Evolutionary conservation across 2,113 vertebrate species (phyloP).

Genomic region (Emydocephalus ijimae): DNA sequence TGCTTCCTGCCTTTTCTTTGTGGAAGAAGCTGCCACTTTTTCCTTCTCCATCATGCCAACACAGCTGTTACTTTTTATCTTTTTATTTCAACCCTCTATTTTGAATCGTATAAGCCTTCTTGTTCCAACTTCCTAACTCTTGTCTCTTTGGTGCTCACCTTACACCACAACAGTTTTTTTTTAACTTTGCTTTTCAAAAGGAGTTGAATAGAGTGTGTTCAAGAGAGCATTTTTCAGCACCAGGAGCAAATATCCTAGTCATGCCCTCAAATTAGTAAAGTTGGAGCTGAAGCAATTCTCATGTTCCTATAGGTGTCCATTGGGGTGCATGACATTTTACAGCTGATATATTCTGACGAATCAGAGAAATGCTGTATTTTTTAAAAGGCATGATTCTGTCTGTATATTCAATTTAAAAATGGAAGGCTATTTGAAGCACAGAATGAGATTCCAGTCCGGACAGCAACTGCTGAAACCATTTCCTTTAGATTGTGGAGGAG

Average conservation of each 20-base stretch:
- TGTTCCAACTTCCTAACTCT: not conserved
- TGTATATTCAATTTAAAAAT: slow-evolving; percentile 33
- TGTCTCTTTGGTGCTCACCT: not conserved
- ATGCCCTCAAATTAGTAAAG: not conserved
- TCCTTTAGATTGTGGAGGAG: slow-evolving; percentile 32
- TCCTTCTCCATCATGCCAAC: not conserved
- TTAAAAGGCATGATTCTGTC: not conserved
- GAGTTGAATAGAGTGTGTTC: not conserved
- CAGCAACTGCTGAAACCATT: slow-evolving; percentile 44
- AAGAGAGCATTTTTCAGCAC: not conserved
- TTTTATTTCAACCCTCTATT: not conserved
- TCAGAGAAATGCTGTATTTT: slow-evolving; percentile 21
- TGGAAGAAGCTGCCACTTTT: not conserved
- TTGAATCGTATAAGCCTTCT: not conserved
- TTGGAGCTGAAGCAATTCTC: not conserved
- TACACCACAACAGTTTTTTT: not conserved
- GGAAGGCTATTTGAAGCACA: slow-evolving; percentile 26
- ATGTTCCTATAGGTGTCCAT: not conserved
- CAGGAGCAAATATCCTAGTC: not conserved
- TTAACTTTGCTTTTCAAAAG: not conserved
- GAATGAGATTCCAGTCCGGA: slow-evolving; percentile 49
- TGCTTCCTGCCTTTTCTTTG: not conserved
- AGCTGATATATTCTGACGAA: slow-evolving; percentile 14
- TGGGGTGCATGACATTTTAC: not conserved
- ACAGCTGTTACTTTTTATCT: not conserved